Evolutionary conservation across 2,797 vertebrate genomes (phyloP).

Genomic region (Melanotaenia pygmaea): DNA sequence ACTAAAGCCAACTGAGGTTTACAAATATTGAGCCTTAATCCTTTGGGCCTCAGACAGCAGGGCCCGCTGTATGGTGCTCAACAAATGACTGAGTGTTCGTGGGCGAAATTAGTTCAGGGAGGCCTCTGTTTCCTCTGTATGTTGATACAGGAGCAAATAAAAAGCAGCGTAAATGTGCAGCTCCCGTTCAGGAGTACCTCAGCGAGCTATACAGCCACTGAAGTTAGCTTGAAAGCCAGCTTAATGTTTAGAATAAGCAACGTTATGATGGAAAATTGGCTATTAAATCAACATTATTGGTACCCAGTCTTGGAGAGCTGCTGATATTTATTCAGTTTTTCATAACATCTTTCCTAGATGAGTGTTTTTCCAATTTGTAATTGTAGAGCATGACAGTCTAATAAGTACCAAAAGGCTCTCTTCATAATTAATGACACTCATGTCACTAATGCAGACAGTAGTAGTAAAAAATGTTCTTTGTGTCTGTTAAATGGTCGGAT

Average conservation of each 20-base stretch:
- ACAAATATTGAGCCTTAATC: slow-evolving; percentile 81
- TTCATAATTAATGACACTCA: neutral
- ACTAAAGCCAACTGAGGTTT: slow-evolving; percentile 77
- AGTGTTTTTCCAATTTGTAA: neutral
- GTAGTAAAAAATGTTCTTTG: neutral
- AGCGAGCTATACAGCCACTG: slow-evolving; percentile 40
- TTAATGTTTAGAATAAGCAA: slow-evolving; percentile 27
- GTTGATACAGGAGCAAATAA: slow-evolving; percentile 74
- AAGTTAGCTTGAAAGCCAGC: slow-evolving; percentile 29
- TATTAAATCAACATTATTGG: slow-evolving; percentile 16
- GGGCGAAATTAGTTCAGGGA: slow-evolving; percentile 76
- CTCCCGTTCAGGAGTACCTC: slow-evolving; percentile 49
- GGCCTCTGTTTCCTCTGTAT: slow-evolving; percentile 71
- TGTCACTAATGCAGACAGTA: neutral
- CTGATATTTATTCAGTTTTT: neutral
- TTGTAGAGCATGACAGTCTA: neutral
- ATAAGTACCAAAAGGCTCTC: neutral
- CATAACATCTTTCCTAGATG: neutral
- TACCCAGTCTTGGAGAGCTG: neutral
- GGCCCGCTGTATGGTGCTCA: slow-evolving; percentile 71
- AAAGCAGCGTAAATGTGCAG: slow-evolving; percentile 60
- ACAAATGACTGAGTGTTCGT: slow-evolving; percentile 79
- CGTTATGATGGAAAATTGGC: slow-evolving; percentile 1
- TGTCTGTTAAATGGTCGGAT: neutral
- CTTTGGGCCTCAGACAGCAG: slow-evolving; percentile 65